Base-by-base conservation (phyloP, 2,888 invertebrate species). In the Pomacea canaliculata region DNA sequence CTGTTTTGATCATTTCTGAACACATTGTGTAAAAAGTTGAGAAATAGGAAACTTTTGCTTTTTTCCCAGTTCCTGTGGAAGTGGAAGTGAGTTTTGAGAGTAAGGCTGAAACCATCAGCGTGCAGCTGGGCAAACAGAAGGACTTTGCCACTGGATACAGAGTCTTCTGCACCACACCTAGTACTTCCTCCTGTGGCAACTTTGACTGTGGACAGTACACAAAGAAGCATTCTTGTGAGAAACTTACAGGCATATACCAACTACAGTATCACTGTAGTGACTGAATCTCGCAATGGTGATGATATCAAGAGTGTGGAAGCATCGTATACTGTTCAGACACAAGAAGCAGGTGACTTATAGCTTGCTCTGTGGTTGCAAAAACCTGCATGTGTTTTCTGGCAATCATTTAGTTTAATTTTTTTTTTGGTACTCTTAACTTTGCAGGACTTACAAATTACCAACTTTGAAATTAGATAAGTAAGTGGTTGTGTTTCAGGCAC, bases 331-430 rank as follows among this genome's bases (percentile, higher is more conserved):
- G 78, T 83, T 19, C 69, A 51, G n/a, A 87, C 87, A 1, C 70
- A 71, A 48, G 79, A 85, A 79, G 82, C 84, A 68, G 81, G 87
- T 87, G 75, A 74, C 82, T 79, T 60, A 37, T 37, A 37, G 37
- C 37, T 37, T 37, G 37, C 37, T 37, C 4, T 37, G 37, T 37
- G 3, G 37, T 37, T 37, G 37, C 37, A 37, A 37, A 37, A 5
- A 37, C 37, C 0, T 23, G 23, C 23, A 23, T 23, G 23, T 23
- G 23, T 23, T 23, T 23, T 23, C 23, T 23, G 23, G 23, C 23
- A 23, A 23, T 23, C 23, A 23, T 23, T 23, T 23, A 23, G 23
- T 23, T 23, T 23, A 23, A 0, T 23, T 23, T 23, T 23, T 23
- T 23, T 23, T 23, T 23, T 23, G 23, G 23, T 23, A 23, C 23